These are phyloP conservation scores for Chroicocephalus ridibundus DNA, from an alignment of 2,113 vertebrate species.

Conservation along the genomic window DNA sequence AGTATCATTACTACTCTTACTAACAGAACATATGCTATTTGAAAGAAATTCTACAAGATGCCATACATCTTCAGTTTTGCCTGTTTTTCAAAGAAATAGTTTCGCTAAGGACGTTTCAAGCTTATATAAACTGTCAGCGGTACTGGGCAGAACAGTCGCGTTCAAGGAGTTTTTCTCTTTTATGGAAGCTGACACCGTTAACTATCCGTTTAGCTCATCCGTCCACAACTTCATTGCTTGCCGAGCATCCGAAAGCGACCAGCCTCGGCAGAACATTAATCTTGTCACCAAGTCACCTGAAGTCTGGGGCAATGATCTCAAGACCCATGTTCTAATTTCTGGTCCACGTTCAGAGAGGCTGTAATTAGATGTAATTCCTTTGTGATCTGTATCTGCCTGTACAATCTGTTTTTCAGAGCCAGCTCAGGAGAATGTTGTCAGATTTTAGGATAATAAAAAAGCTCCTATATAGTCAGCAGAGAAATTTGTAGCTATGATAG, in stretches of 20 bases:
- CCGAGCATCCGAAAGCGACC: neutral
- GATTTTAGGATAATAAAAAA: slow-evolving; percentile 26
- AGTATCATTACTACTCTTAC: neutral
- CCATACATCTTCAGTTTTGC: neutral
- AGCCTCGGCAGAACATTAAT: slow-evolving; percentile 6
- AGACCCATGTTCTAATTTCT: slow-evolving; percentile 29
- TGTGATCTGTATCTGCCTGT: neutral
- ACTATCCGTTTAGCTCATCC: slow-evolving; percentile 26
- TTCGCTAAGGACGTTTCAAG: neutral
- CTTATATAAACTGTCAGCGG: neutral
- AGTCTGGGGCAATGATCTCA: neutral
- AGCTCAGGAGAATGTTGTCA: slow-evolving; percentile 11
- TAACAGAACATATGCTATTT: neutral
- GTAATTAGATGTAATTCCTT: slow-evolving; percentile 38
- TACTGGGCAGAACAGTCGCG: neutral
- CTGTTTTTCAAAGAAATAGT: neutral
- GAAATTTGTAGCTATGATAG: neutral
- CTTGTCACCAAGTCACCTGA: slow-evolving; percentile 15
- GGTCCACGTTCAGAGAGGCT: neutral
- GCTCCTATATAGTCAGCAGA: neutral
- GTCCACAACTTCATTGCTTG: neutral
- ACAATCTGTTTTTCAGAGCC: slow-evolving; percentile 39
- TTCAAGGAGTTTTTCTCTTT: neutral
- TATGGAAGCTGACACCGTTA: slow-evolving; percentile 13
- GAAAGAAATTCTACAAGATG: neutral